Evolutionary conservation across 1,140 invertebrate species (phyloP).

Genomic region (Magallana angulata): DNA sequence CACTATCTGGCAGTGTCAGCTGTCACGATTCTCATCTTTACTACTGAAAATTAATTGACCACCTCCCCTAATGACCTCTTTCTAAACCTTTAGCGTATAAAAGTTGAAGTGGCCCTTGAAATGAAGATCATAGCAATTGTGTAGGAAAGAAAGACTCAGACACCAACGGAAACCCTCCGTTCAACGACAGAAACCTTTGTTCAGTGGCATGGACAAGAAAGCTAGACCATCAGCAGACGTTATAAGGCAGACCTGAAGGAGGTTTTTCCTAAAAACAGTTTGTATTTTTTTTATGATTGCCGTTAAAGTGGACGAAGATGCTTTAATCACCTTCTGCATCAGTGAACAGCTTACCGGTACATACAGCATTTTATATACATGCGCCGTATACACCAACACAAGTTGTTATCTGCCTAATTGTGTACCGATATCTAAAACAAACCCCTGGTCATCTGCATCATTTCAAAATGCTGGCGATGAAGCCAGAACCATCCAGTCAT

Average conservation of each 20-base stretch:
- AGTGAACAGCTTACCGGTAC: background rate
- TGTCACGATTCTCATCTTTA: no score
- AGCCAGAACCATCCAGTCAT: background rate
- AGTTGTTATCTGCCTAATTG: background rate
- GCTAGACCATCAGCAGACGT: background rate
- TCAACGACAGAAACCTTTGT: no score
- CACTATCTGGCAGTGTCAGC: no score
- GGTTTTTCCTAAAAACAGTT: background rate
- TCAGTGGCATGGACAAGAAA: background rate
- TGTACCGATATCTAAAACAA: background rate
- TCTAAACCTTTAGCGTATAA: background rate
- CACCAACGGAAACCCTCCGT: no score
- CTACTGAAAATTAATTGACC: constrained; percentile 14
- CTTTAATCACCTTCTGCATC: constrained; percentile 23
- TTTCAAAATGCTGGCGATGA: background rate
- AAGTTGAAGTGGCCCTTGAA: constrained; percentile 25
- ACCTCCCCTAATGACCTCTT: constrained; percentile 14
- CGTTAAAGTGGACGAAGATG: background rate
- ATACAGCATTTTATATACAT: background rate
- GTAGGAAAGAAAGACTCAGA: background rate
- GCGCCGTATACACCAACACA: background rate
- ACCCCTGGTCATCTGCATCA: background rate
- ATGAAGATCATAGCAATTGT: background rate
- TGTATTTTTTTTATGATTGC: background rate
- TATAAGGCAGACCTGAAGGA: background rate